A percentile compares a stretch with the other conserved stretches of the same genome.
Conservation (phyloP, 2,113 vertebrate species). For the Pedetes capensis region DNA sequence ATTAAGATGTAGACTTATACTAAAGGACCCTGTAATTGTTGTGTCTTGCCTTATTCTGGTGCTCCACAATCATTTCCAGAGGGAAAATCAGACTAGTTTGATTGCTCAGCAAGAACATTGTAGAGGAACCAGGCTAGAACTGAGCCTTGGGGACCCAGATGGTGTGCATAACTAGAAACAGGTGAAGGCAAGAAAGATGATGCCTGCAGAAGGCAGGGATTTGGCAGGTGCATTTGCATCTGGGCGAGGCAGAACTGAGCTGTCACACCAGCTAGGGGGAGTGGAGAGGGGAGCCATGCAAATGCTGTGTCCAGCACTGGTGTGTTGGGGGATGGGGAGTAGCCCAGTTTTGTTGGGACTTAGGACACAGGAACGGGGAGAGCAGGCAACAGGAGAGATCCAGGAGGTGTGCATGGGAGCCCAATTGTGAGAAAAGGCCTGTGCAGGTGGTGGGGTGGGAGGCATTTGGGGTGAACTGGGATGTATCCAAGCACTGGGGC, state of each 20-base stretch:
- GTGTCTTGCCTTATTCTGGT: neutral
- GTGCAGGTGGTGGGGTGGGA: fast-evolving
- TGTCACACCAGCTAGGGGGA: neutral
- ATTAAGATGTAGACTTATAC: too few relatives aligned
- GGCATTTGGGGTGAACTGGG: neutral
- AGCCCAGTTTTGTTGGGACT: neutral
- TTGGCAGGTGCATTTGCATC: neutral
- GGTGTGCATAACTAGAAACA: neutral
- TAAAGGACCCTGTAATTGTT: too few relatives aligned
- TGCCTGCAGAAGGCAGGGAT: neutral
- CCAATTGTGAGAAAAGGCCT: fast-evolving
- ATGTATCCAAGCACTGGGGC: fast-evolving
- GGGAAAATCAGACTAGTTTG: neutral
- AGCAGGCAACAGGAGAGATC: neutral
- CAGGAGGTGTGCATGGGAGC: neutral
- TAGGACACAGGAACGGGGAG: neutral
- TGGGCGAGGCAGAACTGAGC: neutral
- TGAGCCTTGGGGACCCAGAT: neutral
- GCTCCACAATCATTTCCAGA: neutral
- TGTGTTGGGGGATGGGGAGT: too few relatives aligned
- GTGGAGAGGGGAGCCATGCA: neutral
- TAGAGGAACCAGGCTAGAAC: neutral
- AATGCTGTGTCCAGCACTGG: fast-evolving
- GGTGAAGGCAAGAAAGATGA: neutral
- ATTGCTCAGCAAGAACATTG: neutral